Conservation (phyloP, 2,888 invertebrate genomes). For the Machimus rusticus region DNA sequence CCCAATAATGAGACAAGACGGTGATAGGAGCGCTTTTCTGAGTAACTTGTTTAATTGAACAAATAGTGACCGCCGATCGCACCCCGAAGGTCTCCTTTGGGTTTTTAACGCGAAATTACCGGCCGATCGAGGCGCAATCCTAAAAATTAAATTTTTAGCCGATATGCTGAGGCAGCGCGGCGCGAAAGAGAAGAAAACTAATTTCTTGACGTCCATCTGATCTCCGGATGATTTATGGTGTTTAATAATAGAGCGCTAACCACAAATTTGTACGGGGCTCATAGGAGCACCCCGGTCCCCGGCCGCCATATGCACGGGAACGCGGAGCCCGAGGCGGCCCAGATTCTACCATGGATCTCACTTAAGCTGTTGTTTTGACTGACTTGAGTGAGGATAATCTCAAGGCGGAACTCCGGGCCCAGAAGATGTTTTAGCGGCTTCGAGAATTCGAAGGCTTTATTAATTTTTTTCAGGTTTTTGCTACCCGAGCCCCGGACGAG, state of each 20-base stretch:
- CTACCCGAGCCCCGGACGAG: not conserved
- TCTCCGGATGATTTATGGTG: constrained; percentile 42
- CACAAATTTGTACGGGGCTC: constrained; percentile 38
- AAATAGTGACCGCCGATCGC: not conserved
- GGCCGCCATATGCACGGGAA: not conserved
- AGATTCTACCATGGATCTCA: constrained; percentile 39
- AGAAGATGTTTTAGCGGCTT: not conserved
- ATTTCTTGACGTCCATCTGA: constrained; percentile 42
- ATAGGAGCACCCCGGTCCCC: constrained; percentile 4
- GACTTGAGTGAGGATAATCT: constrained; percentile 44
- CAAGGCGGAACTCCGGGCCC: constrained; percentile 1
- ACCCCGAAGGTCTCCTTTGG: not conserved
- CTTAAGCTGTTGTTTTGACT: constrained; percentile 45
- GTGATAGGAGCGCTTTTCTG: not conserved
- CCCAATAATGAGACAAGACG: not conserved
- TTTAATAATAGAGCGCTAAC: constrained; percentile 44
- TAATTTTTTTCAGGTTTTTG: constrained; percentile 2
- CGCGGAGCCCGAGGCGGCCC: constrained; percentile 22
- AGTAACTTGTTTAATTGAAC: not conserved
- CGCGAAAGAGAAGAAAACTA: constrained; percentile 33
- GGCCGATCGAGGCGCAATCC: not conserved
- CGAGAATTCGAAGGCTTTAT: constrained; percentile 11
- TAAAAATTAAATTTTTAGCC: not conserved
- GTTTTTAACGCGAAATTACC: not conserved
- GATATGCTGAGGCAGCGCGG: not conserved